Evolutionary conservation across 2,797 vertebrate genomes (phyloP), one percentile per base, ranked within the genome.

Genomic region (Siniperca scherzeri): DNA sequence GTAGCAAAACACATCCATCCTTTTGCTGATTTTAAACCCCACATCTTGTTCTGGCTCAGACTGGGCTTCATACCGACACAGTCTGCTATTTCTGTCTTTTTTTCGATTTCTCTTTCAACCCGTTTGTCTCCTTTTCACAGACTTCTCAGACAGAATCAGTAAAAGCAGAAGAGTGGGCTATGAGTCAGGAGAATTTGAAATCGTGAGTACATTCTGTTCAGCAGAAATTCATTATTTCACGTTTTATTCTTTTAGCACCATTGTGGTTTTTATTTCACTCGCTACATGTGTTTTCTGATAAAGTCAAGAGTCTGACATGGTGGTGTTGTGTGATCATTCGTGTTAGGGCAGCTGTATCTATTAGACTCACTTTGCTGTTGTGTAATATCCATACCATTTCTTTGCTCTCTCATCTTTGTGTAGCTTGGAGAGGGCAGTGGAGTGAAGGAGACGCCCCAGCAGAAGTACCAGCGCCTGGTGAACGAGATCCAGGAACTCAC

Each of bases 91-190:
- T 66, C 44, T 61, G 21, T 78, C 1, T 17, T 5, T 64, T 16
- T 62, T 8, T 55, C 11, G 14, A 19, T 67, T 69, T 82, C 16
- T 60, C 7, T 67, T 17, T 19, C 36, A 38, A 68, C n/a, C 21
- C 60, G 3, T 81, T 83, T 86, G 59, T 82, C 74, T 93, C 79
- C 81, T 57, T 76, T 83, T 57, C 71, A 3, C 93, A 99, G 98
- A 99, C 91, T 99, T 99, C 93, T 99, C 98, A 0, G 98, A 99
- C 91, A 96, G 97, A 91, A 98, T 99, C 91, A 97, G 96, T 90
- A 97, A 94, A 93, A 96, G 91, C 88, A 97, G 96, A 91, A 95
- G 97, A 66, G 97, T 98, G 10, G 98, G 98, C 57, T 99, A 99
- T 9, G 98, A 99, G 91, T 97, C 98, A 0, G 98, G 98, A 71